Base-by-base conservation (phyloP, 1,140 invertebrate genomes). In the Hycleus cichorii region DNA sequence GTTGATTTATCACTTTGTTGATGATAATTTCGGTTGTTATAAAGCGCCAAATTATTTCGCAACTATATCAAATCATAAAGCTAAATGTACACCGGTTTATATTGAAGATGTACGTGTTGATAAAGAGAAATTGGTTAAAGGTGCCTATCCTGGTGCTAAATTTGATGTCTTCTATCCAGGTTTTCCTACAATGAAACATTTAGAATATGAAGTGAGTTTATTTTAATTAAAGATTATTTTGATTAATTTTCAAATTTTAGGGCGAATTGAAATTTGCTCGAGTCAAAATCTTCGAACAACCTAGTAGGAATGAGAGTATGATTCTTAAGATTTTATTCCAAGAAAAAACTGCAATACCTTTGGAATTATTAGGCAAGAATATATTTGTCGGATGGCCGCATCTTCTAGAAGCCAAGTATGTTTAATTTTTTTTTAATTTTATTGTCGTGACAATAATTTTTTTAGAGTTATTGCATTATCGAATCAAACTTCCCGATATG, bases 311-410 rank as follows among this genome's bases (percentile, higher is more conserved):
- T 47, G 86, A 90, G 40, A 97, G 84, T 68, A 88, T 94, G 82
- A 88, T 97, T 25, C 65, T 98, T 3, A 74, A 77, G 46, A 69
- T 90, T 39, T 59, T 79, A 27, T 74, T 76, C 0, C 70, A 79
- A 8, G 59, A 68, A 12, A 64, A 71, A 3, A 67, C 76, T 27
- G 57, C 72, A 2, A 64, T 88, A 4, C 86, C 4, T 7, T 68
- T 78, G 1, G 74, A 87, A 32, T 70, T 89, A 40, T 68, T 95
- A 9, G 89, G 87, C 0, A 85, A 88, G 68, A 77, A 76, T 24
- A 80, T 95, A 0, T 89, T 83, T 77, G 88, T 93, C 0, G 81
- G 81, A 3, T 97, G 94, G 93, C 95, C 95, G 4, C 89, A 95
- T 78, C 77, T 97, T 24, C 78, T 82, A 32, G 89, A 93, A 74